These are phyloP conservation scores for Metalampra italica DNA, from an alignment of 2,888 invertebrate species.

Conservation along the genomic window DNA sequence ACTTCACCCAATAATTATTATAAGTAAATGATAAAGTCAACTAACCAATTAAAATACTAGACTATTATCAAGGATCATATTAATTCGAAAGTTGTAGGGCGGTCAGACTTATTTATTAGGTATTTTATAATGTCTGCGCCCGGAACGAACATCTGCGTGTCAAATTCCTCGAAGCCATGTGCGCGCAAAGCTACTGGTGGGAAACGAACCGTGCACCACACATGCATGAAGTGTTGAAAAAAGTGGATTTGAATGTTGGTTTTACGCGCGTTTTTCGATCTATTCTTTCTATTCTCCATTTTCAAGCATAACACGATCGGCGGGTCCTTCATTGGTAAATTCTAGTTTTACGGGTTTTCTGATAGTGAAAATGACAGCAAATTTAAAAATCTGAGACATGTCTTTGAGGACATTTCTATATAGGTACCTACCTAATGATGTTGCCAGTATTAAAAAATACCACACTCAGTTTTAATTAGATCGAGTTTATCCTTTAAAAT, in stretches of 20 bases:
- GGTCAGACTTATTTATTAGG: constrained; percentile 62
- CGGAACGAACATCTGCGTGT: constrained; percentile 75
- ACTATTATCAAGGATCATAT: constrained; percentile 13
- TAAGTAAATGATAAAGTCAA: background rate
- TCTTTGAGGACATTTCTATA: too few relatives aligned
- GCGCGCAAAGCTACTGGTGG: constrained; percentile 56
- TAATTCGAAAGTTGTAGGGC: constrained; percentile 34
- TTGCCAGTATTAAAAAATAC: too few relatives aligned
- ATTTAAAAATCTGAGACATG: too few relatives aligned
- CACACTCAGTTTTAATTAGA: too few relatives aligned
- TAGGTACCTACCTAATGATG: too few relatives aligned
- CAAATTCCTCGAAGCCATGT: constrained; percentile 75
- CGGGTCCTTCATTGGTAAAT: background rate
- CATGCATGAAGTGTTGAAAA: constrained; percentile 49
- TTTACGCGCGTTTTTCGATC: constrained; percentile 6
- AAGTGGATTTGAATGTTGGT: constrained; percentile 35
- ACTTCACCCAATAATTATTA: too few relatives aligned
- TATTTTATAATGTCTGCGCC: constrained; percentile 61
- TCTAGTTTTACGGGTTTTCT: too few relatives aligned
- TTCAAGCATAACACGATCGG: background rate
- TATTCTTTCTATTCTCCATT: background rate
- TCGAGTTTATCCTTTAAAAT: too few relatives aligned
- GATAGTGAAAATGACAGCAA: too few relatives aligned
- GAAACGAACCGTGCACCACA: constrained; percentile 67
- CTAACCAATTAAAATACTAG: background rate